These are phyloP conservation scores for Calyptomena viridis DNA, from an alignment of 2,113 vertebrate genomes.

Conservation along the genomic window DNA sequence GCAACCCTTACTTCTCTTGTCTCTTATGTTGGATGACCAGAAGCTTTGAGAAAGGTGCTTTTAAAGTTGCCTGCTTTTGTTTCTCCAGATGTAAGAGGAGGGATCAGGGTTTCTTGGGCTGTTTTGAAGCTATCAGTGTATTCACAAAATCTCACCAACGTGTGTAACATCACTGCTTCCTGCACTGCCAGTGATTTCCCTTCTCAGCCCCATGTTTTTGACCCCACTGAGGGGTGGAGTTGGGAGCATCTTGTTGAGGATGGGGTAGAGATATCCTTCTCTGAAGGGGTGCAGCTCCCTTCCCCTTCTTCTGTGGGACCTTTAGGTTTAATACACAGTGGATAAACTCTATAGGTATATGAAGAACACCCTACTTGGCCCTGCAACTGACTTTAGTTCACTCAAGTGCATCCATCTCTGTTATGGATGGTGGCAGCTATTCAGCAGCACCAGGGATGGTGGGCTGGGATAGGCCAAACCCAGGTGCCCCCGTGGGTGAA, in stretches of 20 bases:
- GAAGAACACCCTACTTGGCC: background rate
- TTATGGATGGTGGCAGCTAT: fast-evolving
- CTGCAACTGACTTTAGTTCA: background rate
- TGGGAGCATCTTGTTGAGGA: background rate
- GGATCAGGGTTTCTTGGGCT: background rate
- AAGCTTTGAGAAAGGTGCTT: background rate
- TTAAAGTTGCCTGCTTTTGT: background rate
- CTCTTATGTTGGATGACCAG: background rate
- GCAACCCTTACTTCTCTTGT: background rate
- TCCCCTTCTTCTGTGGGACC: background rate
- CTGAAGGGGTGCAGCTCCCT: background rate
- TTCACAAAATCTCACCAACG: background rate
- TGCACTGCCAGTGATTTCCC: background rate
- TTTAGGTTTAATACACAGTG: background rate
- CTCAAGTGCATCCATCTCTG: background rate
- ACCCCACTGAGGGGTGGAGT: background rate
- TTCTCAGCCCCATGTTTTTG: background rate
- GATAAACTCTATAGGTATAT: fast-evolving
- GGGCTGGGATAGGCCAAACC: background rate
- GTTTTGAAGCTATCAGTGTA: background rate
- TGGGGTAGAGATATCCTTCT: background rate
- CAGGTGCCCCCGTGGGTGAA: fast-evolving
- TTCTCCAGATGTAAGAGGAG: background rate
- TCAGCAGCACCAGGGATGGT: fast-evolving
- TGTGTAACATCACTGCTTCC: background rate